Percentiles rank a stretch among this genome's conserved stretches.
Evolutionary conservation across 2,797 vertebrate genomes (phyloP).

Genomic region (Enteromius thamalakanensis): DNA sequence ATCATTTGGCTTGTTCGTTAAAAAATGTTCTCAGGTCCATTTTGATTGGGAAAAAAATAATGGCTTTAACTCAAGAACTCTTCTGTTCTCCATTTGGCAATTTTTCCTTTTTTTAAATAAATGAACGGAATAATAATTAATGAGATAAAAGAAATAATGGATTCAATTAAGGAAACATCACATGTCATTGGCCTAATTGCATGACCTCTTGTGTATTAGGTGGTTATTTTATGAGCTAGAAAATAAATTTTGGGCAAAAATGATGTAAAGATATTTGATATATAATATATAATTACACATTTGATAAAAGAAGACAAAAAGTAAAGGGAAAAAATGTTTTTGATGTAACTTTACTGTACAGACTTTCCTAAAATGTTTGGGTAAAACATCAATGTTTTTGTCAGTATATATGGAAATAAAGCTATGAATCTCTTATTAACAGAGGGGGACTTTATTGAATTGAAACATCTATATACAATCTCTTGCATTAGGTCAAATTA

Average conservation of each 20-base stretch:
- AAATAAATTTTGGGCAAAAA: slow-evolving; percentile 1
- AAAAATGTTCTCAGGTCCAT: slow-evolving; percentile 33
- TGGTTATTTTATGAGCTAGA: background rate
- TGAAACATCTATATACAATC: background rate
- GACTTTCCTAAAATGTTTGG: slow-evolving; percentile 16
- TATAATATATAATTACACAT: slow-evolving; percentile 24
- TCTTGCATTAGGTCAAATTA: background rate
- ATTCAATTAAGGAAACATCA: background rate
- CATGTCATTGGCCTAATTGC: background rate
- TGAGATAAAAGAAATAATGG: slow-evolving; percentile 13
- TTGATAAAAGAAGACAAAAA: background rate
- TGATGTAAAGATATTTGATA: background rate
- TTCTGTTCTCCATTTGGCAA: background rate
- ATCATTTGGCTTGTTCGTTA: background rate
- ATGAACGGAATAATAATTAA: background rate
- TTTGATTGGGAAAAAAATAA: background rate
- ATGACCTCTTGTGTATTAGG: background rate
- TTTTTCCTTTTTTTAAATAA: background rate
- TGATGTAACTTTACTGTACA: slow-evolving; percentile 30
- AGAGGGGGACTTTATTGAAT: background rate
- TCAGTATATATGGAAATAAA: slow-evolving; percentile 48
- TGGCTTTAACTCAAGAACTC: background rate
- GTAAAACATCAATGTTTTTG: slow-evolving; percentile 46
- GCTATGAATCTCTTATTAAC: slow-evolving; percentile 39
- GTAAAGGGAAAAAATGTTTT: background rate